Conservation (phyloP, 2,888 invertebrate genomes). For the Ferdinandea cuprea region DNA sequence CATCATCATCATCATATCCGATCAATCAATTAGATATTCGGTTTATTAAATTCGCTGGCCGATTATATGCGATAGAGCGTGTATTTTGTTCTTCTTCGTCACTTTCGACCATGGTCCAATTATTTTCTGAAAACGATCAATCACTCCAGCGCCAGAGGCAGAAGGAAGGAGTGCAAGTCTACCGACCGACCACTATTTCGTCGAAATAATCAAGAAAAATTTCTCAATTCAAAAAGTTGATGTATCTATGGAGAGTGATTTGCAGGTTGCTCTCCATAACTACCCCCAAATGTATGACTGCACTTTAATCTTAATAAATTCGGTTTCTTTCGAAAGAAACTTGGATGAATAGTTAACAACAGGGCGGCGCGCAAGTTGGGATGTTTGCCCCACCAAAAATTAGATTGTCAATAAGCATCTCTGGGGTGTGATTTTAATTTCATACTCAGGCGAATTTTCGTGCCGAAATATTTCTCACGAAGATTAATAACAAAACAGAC, state of each 20-base stretch:
- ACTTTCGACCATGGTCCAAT: conserved; percentile 48
- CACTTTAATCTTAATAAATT: conserved; percentile 53
- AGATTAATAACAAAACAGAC: conserved; percentile 69
- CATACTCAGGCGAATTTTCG: conserved; percentile 82
- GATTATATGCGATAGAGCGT: conserved; percentile 20
- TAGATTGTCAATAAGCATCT: conserved; percentile 75
- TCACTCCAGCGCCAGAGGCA: too few species aligned
- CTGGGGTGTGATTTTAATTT: conserved; percentile 83
- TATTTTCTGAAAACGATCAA: conserved; percentile 66
- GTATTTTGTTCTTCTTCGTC: background rate
- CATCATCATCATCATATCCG: conserved; percentile 54
- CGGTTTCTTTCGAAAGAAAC: conserved; percentile 21
- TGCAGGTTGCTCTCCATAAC: conserved; percentile 36
- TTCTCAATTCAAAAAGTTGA: conserved; percentile 51
- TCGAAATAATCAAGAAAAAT: conserved; percentile 47
- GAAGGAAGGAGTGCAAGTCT: conserved; percentile 20
- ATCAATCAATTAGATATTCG: conserved; percentile 73
- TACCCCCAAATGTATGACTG: conserved; percentile 37
- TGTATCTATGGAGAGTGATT: conserved; percentile 71
- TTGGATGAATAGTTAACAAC: conserved; percentile 65
- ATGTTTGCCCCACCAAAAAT: conserved; percentile 24
- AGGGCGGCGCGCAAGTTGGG: background rate
- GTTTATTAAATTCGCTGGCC: conserved; percentile 64
- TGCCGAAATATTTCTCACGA: conserved; percentile 68
- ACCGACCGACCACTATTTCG: background rate